A percentile compares a stretch with the other conserved stretches of the same genome.
Conservation (phyloP, 2,797 vertebrate genomes). For the Sebastes alutus region DNA sequence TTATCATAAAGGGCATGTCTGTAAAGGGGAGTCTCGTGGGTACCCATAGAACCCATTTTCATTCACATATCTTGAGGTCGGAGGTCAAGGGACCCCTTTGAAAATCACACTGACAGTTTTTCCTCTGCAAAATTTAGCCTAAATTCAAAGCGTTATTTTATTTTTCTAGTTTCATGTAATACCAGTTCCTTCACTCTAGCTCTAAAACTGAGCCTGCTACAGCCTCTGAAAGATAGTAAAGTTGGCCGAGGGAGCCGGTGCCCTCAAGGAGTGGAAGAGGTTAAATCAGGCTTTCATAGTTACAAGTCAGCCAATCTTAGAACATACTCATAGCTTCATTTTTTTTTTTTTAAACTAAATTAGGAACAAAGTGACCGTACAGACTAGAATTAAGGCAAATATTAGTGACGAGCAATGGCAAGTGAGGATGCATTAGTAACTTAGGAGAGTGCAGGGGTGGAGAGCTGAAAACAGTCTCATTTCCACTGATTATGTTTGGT, state of each 20-base stretch:
- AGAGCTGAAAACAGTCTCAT: conserved; percentile 15
- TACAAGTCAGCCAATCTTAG: neutral
- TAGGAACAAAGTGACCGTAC: neutral
- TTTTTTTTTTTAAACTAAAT: neutral
- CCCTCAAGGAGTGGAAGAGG: no score
- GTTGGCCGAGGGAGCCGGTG: no score
- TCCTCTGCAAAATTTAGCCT: no score
- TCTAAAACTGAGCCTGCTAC: no score
- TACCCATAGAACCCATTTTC: neutral
- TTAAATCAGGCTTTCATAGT: neutral
- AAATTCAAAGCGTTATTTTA: neutral
- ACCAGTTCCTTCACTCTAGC: no score
- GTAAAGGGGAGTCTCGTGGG: neutral
- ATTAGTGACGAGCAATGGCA: neutral
- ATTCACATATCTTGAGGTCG: neutral
- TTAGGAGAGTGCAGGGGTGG: neutral
- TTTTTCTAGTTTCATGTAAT: neutral
- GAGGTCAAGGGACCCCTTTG: neutral
- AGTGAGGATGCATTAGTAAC: conserved; percentile 2
- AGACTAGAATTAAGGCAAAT: neutral
- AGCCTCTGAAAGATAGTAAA: no score
- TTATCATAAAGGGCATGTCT: no score
- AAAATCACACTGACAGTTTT: no score
- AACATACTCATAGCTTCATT: neutral
- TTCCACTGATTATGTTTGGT: conserved; percentile 36